Evolutionary conservation across 2,888 invertebrate genomes (phyloP).

Genomic region (Hyppa rectilinea): DNA sequence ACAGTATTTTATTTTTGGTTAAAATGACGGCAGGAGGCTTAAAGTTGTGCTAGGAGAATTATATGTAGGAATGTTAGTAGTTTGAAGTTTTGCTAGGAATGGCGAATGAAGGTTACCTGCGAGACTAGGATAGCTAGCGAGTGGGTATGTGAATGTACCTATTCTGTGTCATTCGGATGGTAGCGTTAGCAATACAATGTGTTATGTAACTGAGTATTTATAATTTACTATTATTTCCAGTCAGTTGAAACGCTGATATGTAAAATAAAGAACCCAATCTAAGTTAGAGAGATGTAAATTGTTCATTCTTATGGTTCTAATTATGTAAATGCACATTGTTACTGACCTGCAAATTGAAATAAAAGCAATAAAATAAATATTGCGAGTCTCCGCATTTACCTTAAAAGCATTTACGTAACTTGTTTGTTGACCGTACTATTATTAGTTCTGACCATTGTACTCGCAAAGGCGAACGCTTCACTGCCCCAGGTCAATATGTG

Average conservation of each 20-base stretch:
- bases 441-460: conserved; percentile 21
- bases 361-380: too few species aligned
- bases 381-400: too few species aligned
- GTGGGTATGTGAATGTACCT: conserved; percentile 9
- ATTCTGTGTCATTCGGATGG: conserved; percentile 1
- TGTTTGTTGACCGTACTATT: conserved; percentile 14
- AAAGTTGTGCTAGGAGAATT: background rate
- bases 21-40: conserved; percentile 7
- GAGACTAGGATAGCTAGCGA: background rate
- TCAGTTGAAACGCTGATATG: background rate
- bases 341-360: too few species aligned
- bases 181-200: conserved; percentile 17
- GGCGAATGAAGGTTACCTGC: conserved; percentile 8
- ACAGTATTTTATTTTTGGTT: conserved; percentile 34
- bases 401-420: background rate
- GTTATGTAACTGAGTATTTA: background rate
- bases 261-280: too few species aligned
- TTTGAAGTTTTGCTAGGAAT: conserved; percentile 2
- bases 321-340: too few species aligned
- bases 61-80: background rate
- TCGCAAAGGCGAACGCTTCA: conserved; percentile 15
- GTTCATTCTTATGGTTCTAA: too few species aligned
- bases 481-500: conserved; percentile 30
- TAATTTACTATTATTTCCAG: background rate
- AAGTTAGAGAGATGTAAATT: too few species aligned